A percentile compares a stretch with the other conserved stretches of the same genome.
Evolutionary conservation across 2,888 invertebrate species (phyloP).

Genomic region (Epistrophe grossulariae): DNA sequence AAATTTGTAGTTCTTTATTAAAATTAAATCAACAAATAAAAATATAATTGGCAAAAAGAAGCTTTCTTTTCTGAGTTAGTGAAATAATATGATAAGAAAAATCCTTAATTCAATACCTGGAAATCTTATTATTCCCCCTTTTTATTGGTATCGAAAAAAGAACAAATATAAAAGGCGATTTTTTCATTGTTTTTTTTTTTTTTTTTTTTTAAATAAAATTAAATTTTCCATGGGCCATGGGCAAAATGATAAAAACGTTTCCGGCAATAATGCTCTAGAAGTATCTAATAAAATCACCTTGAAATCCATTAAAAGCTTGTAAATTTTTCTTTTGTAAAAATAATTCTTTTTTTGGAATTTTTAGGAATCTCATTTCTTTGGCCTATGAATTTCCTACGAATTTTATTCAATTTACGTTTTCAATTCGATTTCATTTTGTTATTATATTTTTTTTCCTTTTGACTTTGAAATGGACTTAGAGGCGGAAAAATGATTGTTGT

Average conservation of each 20-base stretch:
- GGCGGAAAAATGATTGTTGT: slow-evolving; percentile 34
- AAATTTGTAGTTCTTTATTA: neutral
- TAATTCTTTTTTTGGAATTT: neutral
- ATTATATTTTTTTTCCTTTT: slow-evolving; percentile 1
- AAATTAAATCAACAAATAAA: neutral
- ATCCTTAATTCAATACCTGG: neutral
- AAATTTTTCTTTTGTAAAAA: slow-evolving; percentile 24
- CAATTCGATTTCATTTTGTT: slow-evolving; percentile 31
- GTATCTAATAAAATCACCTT: slow-evolving; percentile 49
- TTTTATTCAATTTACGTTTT: slow-evolving; percentile 40
- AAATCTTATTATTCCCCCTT: neutral
- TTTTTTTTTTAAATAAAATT: neutral
- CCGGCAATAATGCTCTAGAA: slow-evolving; percentile 15
- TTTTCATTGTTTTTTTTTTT: neutral
- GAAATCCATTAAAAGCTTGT: slow-evolving; percentile 49
- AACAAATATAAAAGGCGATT: neutral
- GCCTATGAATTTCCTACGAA: slow-evolving; percentile 21
- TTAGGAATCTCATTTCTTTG: slow-evolving; percentile 5
- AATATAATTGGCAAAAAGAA: neutral
- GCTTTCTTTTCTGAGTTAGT: neutral
- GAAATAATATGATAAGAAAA: neutral
- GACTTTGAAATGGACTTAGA: slow-evolving; percentile 25
- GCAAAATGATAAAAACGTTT: slow-evolving; percentile 2
- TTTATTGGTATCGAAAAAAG: neutral
- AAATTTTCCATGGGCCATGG: slow-evolving; percentile 8